Percentiles rank a stretch among this genome's conserved stretches.
Conservation (phyloP, 2,113 vertebrate genomes). For the Paracyprichromis sp. region DNA sequence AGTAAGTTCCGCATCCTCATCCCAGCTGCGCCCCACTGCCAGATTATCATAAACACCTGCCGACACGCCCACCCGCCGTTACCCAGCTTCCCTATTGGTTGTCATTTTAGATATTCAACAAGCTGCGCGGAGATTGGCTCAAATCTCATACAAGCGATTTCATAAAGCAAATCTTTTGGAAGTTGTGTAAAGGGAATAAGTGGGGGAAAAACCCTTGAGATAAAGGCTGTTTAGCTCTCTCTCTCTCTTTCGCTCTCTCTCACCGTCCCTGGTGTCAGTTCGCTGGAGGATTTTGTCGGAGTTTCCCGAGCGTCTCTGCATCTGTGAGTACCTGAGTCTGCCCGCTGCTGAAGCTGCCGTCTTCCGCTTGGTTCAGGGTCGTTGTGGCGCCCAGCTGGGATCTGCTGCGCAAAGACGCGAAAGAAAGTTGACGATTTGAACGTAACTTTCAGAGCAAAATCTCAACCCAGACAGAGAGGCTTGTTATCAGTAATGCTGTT, state of each 20-base stretch:
- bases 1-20: not conserved
- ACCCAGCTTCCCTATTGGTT: slow-evolving; percentile 46
- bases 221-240: slow-evolving; percentile 6
- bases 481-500: not conserved
- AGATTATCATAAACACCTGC: slow-evolving; percentile 16
- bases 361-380: not conserved
- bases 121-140: slow-evolving; percentile 50
- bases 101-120: slow-evolving; percentile 41
- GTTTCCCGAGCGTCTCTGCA: slow-evolving; percentile 21
- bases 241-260: not conserved
- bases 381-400: slow-evolving; percentile 8
- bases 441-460: slow-evolving; percentile 1
- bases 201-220: slow-evolving; percentile 46
- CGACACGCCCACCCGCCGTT: slow-evolving; percentile 33
- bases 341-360: not conserved
- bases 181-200: slow-evolving; percentile 69
- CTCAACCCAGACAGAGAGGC: not conserved
- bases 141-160: slow-evolving; percentile 47
- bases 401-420: not conserved
- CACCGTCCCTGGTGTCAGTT: not conserved
- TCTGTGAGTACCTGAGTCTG: slow-evolving; percentile 58
- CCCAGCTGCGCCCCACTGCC: not conserved
- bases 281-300: slow-evolving; percentile 46
- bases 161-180: slow-evolving; percentile 71
- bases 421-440: slow-evolving; percentile 30